A percentile compares a stretch with the other conserved stretches of the same genome.
phyloP scores from a whole-genome alignment of 1,140 invertebrate species.

The Polyergus mexicanus region DNA sequence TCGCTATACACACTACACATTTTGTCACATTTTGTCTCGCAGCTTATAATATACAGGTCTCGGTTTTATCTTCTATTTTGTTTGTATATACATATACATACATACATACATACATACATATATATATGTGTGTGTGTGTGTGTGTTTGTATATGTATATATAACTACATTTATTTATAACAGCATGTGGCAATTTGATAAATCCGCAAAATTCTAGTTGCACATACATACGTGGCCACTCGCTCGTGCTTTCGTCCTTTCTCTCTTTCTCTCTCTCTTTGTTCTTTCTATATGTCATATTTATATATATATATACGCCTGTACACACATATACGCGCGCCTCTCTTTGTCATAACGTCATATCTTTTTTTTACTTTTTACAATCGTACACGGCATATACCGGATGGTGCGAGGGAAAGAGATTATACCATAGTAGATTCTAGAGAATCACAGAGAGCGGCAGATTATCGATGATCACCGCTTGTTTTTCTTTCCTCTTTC shows the following conservation, averaged over 20 bases:
- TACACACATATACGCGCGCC: constrained; percentile 51
- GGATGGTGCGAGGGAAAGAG: constrained; percentile 62
- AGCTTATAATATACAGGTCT: constrained; percentile 61
- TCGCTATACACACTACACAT: constrained; percentile 61
- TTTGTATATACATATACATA: constrained; percentile 47
- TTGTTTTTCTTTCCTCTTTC: not conserved
- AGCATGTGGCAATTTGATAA: constrained; percentile 50
- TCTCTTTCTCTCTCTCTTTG: constrained; percentile 32
- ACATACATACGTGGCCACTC: constrained; percentile 40
- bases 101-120: constrained; percentile 49
- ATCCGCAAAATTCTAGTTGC: constrained; percentile 42
- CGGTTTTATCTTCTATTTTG: constrained; percentile 62
- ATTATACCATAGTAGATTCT: constrained; percentile 41
- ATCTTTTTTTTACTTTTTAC: constrained; percentile 68
- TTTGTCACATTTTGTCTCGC: constrained; percentile 45
- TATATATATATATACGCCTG: constrained; percentile 52
- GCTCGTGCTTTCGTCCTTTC: constrained; percentile 48
- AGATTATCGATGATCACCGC: constrained; percentile 10
- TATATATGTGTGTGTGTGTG: constrained; percentile 9
- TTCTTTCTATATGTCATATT: constrained; percentile 50
- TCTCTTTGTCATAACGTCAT: constrained; percentile 60
- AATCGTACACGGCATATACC: constrained; percentile 48
- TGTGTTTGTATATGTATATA: constrained; percentile 28
- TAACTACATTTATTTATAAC: constrained; percentile 60
- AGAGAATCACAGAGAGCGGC: constrained; percentile 24